These are phyloP conservation scores for Apodemus speciosus DNA, from an alignment of 2,113 vertebrate species.

Conservation along the genomic window DNA sequence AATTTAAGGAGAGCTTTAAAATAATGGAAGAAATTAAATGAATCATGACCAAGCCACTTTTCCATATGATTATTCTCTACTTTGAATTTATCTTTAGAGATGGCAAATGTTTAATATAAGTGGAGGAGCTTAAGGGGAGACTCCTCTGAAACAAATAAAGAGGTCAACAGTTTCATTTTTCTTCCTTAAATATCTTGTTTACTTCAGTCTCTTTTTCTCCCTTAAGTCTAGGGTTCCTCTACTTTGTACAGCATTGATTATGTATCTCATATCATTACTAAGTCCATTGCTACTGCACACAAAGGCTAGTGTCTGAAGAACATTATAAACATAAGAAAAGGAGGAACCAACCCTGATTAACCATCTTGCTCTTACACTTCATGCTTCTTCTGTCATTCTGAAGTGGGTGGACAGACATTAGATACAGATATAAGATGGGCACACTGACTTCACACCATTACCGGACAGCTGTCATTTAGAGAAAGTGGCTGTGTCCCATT, in stretches of 20 bases:
- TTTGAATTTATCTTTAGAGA: not conserved
- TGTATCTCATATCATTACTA: not conserved
- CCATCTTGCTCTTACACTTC: slow-evolving; percentile 40
- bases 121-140: not conserved
- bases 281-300: not conserved
- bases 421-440: slow-evolving; percentile 65
- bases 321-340: slow-evolving; percentile 32
- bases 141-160: not conserved
- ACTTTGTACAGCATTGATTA: not conserved
- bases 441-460: slow-evolving; percentile 54
- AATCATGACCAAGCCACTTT: not conserved
- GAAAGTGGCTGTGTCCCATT: slow-evolving; percentile 63
- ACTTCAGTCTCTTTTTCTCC: not conserved
- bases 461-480: slow-evolving; percentile 69
- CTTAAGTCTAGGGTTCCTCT: not conserved
- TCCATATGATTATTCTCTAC: not conserved
- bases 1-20: not conserved
- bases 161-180: not conserved
- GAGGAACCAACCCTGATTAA: slow-evolving; percentile 48
- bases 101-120: not conserved
- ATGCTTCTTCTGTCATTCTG: not conserved
- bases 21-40: not conserved
- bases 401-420: slow-evolving; percentile 63
- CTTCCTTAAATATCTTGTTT: slow-evolving; percentile 29
- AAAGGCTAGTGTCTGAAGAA: slow-evolving; percentile 28